Evolutionary conservation across 2,113 vertebrate species (phyloP), one percentile per base, ranked within the genome.

Genomic region (Microcebus tavaratra): DNA sequence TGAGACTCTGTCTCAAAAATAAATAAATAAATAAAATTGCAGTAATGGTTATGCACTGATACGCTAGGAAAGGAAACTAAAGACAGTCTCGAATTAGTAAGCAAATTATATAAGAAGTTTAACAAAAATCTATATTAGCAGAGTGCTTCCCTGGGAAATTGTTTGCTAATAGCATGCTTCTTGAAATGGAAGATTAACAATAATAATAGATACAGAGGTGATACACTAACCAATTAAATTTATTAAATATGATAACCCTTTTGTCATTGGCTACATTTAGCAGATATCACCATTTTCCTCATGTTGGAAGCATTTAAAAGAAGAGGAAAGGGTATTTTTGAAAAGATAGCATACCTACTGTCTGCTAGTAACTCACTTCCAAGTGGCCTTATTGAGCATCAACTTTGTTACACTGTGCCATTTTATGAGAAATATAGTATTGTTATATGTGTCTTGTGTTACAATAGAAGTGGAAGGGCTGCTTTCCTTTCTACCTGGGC

Each of bases 61-160:
- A 5, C 13, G 34, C 73, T 68, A 31, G 36, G 8, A 20, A 92
- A 96, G 2, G 65, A 89, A 36, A 95, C 13, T 95, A 31, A 96
- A 90, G 90, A 78, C 83, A 89, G 36, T 68, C 39, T 97, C 95
- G 63, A 88, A 3, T 65, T 84, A 85, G 89, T 92, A 84, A 4
- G 8, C 53, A 90, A 78, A 93, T 94, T 96, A 83, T 89, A 61
- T 42, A 88, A 96, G 84, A 95, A 36, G 15, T 80, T 57, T 87
- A 55, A 67, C 34, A 72, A 88, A 86, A 80, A 11, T 81, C 95
- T 6, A 53, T 96, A 61, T 91, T 94, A 95, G 65, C 50, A 85
- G 89, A 81, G 8, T 55, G 0, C 85, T 48, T 68, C 83, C 57
- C 34, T 97, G 45, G 17, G 25, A 88, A 76, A 70, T n/a, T 70